phyloP scores from a whole-genome alignment of 2,888 invertebrate species.

The Scaeva pyrastri region DNA sequence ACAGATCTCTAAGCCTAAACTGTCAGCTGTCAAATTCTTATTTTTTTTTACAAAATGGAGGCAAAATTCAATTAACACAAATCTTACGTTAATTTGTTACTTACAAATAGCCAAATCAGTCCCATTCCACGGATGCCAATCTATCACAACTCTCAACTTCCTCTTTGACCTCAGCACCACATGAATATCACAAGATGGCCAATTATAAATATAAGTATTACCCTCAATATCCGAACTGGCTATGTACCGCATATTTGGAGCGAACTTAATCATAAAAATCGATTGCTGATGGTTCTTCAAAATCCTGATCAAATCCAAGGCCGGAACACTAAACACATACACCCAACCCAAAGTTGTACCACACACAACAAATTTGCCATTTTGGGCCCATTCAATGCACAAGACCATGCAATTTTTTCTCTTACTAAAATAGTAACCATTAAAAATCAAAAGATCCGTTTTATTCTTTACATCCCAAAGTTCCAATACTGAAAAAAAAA shows the following conservation, averaged over 20 bases:
- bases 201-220: slow-evolving; percentile 79
- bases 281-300: slow-evolving; percentile 77
- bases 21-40: too few relatives aligned
- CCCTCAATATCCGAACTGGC: slow-evolving; percentile 80
- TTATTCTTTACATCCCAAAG: slow-evolving; percentile 79
- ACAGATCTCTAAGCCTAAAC: too few relatives aligned
- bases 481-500: slow-evolving; percentile 79
- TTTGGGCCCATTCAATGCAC: slow-evolving; percentile 81
- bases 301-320: slow-evolving; percentile 74
- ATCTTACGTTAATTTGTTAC: slow-evolving; percentile 41
- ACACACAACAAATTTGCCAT: slow-evolving; percentile 79
- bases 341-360: slow-evolving; percentile 80
- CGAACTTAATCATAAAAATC: slow-evolving; percentile 80
- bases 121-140: slow-evolving; percentile 85
- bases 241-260: slow-evolving; percentile 80
- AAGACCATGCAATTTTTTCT: slow-evolving; percentile 75
- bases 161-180: slow-evolving; percentile 77
- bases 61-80: too few relatives aligned
- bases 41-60: too few relatives aligned
- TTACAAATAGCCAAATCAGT: slow-evolving; percentile 82
- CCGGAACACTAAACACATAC: slow-evolving; percentile 77
- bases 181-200: slow-evolving; percentile 77
- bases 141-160: slow-evolving; percentile 79
- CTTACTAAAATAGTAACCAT: slow-evolving; percentile 78
- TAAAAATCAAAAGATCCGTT: slow-evolving; percentile 78